Conservation (phyloP, 2,888 invertebrate species). For the Uropetala carovei region DNA sequence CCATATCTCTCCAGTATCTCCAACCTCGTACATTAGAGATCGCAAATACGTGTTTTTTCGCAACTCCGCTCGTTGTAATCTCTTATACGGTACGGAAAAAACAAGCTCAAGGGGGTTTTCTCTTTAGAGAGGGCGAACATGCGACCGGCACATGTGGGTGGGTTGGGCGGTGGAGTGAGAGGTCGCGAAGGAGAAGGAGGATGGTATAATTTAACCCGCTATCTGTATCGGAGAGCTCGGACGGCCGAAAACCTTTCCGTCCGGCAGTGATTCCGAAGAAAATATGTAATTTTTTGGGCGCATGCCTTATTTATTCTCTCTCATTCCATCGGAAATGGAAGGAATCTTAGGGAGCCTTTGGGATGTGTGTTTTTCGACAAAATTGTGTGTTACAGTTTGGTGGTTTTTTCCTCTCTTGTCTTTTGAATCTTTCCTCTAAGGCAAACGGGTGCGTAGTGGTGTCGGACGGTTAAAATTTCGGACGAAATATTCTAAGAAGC, state of each 20-base stretch:
- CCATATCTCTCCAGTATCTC: slow-evolving; percentile 32
- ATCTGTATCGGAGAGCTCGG: slow-evolving; percentile 16
- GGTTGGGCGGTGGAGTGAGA: not conserved
- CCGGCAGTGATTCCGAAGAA: slow-evolving; percentile 26
- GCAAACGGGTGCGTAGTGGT: slow-evolving; percentile 25
- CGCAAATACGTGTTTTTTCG: slow-evolving; percentile 47
- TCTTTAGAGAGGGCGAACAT: not conserved
- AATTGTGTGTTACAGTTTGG: slow-evolving; percentile 21
- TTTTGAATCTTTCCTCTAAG: not conserved
- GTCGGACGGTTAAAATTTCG: not conserved
- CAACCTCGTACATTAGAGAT: slow-evolving; percentile 26
- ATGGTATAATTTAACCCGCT: slow-evolving; percentile 15
- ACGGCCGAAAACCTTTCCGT: not conserved
- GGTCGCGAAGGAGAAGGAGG: not conserved
- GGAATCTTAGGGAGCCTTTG: slow-evolving; percentile 30
- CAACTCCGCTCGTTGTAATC: slow-evolving; percentile 31
- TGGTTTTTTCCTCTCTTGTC: slow-evolving; percentile 31
- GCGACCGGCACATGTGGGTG: not conserved
- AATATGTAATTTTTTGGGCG: slow-evolving; percentile 40
- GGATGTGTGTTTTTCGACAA: slow-evolving; percentile 52
- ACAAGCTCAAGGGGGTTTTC: slow-evolving; percentile 39
- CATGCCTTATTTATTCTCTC: not conserved
- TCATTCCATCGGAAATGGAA: not conserved
- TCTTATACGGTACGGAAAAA: slow-evolving; percentile 20
- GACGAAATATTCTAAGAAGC: slow-evolving; percentile 4